Conservation (phyloP, 64 coral and sea anemone genomes). For the Actinia tenebrosa region DNA sequence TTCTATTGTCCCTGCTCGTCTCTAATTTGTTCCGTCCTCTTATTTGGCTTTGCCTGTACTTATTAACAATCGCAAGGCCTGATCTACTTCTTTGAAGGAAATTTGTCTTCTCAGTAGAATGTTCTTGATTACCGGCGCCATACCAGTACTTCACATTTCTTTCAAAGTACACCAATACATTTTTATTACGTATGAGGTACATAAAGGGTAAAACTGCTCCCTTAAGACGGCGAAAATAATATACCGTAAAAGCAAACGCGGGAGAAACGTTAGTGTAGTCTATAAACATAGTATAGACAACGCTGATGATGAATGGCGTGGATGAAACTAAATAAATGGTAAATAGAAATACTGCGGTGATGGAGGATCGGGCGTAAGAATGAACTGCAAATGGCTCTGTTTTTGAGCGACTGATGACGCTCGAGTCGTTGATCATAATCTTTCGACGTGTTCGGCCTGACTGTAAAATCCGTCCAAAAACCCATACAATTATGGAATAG, state of each 20-base stretch:
- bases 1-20: background rate
- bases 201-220: slow-evolving; percentile 64
- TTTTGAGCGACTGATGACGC: slow-evolving; percentile 12
- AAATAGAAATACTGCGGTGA: slow-evolving; percentile 53
- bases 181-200: slow-evolving; percentile 68
- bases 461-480: slow-evolving; percentile 45
- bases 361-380: slow-evolving; percentile 24
- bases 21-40: background rate
- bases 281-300: slow-evolving; percentile 32
- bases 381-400: slow-evolving; percentile 41
- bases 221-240: slow-evolving; percentile 51
- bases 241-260: slow-evolving; percentile 26
- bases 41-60: background rate
- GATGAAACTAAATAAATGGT: slow-evolving; percentile 36
- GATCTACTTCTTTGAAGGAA: background rate
- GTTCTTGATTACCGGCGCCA: background rate
- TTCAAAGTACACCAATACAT: slow-evolving; percentile 10
- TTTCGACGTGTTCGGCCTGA: slow-evolving; percentile 42
- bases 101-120: background rate
- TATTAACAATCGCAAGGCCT: background rate
- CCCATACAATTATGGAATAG: slow-evolving; percentile 22
- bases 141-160: background rate
- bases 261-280: slow-evolving; percentile 12
- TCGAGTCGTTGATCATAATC: slow-evolving; percentile 30
- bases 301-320: slow-evolving; percentile 39